Conservation (phyloP, 2,888 invertebrate genomes). For the Pocota personata region DNA sequence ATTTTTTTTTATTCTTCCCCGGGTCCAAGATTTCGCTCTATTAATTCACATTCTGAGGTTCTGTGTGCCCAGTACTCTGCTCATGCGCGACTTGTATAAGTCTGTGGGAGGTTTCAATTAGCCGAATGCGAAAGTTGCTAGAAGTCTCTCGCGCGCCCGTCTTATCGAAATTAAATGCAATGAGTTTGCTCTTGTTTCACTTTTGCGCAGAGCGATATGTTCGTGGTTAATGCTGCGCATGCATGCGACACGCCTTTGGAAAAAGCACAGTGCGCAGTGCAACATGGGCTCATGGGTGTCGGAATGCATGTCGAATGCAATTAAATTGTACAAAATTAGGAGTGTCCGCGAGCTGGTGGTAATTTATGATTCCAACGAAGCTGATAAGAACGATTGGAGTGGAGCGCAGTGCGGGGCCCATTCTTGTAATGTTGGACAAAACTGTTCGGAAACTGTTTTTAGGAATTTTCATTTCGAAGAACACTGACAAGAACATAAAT, state of each 20-base stretch:
- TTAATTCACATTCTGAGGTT: conserved; percentile 49
- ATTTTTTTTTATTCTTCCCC: neutral
- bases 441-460: conserved; percentile 12
- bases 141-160: conserved; percentile 31
- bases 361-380: conserved; percentile 38
- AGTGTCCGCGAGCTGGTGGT: conserved; percentile 52
- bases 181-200: conserved; percentile 61
- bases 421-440: conserved; percentile 50
- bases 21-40: conserved; percentile 39
- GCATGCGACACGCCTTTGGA: conserved; percentile 70
- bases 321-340: conserved; percentile 72
- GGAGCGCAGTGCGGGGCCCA: neutral
- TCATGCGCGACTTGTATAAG: conserved; percentile 25
- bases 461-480: neutral
- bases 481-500: conserved; percentile 1
- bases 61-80: neutral
- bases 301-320: conserved; percentile 74
- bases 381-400: conserved; percentile 47
- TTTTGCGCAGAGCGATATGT: too few species aligned
- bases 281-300: conserved; percentile 61
- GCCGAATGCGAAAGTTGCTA: conserved; percentile 59
- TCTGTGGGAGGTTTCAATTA: conserved; percentile 73
- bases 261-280: conserved; percentile 3
- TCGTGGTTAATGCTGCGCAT: conserved; percentile 55
- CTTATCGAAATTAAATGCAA: conserved; percentile 72